Percentiles rank a stretch among this genome's conserved stretches.
These are phyloP conservation scores for Malthinus seriepunctatus DNA, from an alignment of 2,888 invertebrate species.

Conservation along the genomic window DNA sequence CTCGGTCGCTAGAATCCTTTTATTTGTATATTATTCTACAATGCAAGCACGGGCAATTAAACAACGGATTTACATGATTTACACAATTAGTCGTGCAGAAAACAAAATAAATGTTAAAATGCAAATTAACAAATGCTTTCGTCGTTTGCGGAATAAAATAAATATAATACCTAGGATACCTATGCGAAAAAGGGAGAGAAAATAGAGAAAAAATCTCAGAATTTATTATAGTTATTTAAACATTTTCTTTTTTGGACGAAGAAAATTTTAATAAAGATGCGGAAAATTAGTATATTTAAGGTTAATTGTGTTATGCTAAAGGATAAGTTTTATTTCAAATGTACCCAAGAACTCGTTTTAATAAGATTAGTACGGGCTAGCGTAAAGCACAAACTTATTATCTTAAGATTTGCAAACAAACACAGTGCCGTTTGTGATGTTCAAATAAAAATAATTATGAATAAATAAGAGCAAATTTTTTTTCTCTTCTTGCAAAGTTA, in stretches of 20 bases:
- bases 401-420: no score
- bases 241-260: not conserved
- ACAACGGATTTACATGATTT: slow-evolving; percentile 53
- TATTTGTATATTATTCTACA: slow-evolving; percentile 38
- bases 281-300: not conserved
- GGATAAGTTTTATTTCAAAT: not conserved
- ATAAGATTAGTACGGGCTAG: not conserved
- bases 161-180: no score
- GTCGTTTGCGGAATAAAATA: slow-evolving; percentile 22
- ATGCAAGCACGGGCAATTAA: slow-evolving; percentile 47
- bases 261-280: not conserved
- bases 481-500: no score
- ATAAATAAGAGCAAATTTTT: no score
- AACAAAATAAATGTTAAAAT: slow-evolving; percentile 48
- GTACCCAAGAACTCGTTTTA: not conserved
- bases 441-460: no score
- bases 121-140: slow-evolving; percentile 46
- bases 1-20: slow-evolving; percentile 38
- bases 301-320: not conserved
- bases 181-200: no score
- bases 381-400: no score
- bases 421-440: no score
- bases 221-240: slow-evolving; percentile 6
- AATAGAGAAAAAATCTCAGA: no score
- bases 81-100: slow-evolving; percentile 50